These are phyloP conservation scores for Orthosia gothica DNA, from an alignment of 2,888 invertebrate genomes.

Conservation along the genomic window DNA sequence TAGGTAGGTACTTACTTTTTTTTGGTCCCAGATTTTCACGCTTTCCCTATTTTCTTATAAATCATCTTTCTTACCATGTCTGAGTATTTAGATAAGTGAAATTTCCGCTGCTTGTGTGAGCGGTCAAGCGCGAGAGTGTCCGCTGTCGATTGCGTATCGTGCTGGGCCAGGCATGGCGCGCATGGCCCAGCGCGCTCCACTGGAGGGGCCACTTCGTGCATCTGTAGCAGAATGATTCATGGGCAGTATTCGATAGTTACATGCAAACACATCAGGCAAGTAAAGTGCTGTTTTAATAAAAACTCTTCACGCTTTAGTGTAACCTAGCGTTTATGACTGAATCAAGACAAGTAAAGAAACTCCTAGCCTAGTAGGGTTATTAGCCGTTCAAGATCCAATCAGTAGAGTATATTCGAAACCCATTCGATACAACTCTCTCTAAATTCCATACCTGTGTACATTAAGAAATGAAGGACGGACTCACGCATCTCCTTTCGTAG, in stretches of 20 bases:
- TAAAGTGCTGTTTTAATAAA: too few relatives aligned
- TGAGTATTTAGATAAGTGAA: constrained; percentile 56
- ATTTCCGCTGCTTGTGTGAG: constrained; percentile 48
- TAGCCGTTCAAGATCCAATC: too few relatives aligned
- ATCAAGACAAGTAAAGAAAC: too few relatives aligned
- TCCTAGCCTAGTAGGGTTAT: not conserved
- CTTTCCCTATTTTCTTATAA: not conserved
- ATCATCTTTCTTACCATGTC: constrained; percentile 1
- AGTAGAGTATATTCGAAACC: not conserved
- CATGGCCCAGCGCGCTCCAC: constrained; percentile 29
- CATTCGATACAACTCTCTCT: not conserved
- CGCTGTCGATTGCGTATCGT: constrained; percentile 65
- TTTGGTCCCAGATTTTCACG: not conserved
- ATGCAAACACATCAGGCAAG: not conserved
- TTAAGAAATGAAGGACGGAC: not conserved
- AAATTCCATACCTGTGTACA: not conserved
- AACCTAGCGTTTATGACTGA: too few relatives aligned
- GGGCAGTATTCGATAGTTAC: not conserved
- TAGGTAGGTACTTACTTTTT: not conserved
- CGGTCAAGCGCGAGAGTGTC: constrained; percentile 63
- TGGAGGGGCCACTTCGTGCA: constrained; percentile 36
- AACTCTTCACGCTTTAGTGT: not conserved
- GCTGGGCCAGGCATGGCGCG: constrained; percentile 41
- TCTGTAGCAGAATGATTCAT: constrained; percentile 16
- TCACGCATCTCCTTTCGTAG: too few relatives aligned